These are phyloP conservation scores for Lycaena phlaeas DNA, from an alignment of 2,888 invertebrate genomes.

Conservation along the genomic window DNA sequence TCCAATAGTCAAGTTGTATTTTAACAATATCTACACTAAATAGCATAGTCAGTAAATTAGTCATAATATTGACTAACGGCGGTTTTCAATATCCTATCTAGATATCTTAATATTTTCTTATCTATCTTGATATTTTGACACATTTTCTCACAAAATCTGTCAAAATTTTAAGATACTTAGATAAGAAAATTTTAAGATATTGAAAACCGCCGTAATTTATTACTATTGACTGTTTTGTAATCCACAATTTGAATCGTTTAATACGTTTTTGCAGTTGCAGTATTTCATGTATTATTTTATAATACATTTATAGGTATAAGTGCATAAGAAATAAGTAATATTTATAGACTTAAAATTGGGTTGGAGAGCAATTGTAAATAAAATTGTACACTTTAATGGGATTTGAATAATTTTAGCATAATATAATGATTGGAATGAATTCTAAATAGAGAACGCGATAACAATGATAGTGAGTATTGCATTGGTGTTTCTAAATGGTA, in stretches of 20 bases:
- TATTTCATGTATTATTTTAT: constrained; percentile 5
- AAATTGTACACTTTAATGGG: constrained; percentile 36
- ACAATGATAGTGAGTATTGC: not conserved
- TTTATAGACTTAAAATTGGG: constrained; percentile 18
- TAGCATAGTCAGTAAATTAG: not conserved
- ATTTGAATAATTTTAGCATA: constrained; percentile 33
- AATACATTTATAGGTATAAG: not conserved
- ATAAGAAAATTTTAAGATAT: too few relatives aligned
- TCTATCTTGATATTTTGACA: too few relatives aligned
- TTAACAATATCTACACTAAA: not conserved
- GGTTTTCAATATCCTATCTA: too few relatives aligned
- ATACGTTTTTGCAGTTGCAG: constrained; percentile 1
- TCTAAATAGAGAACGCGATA: constrained; percentile 12
- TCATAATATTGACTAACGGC: constrained; percentile 4
- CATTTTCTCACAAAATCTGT: too few relatives aligned
- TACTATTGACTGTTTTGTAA: constrained; percentile 3
- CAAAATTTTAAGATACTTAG: too few relatives aligned
- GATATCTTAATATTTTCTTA: too few relatives aligned
- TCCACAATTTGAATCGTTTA: constrained; percentile 3
- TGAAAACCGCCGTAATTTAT: too few relatives aligned
- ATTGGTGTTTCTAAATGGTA: constrained; percentile 15
- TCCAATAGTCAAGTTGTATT: constrained; percentile 6
- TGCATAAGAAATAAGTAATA: not conserved
- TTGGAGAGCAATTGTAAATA: constrained; percentile 36
- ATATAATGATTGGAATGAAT: constrained; percentile 29